Base-by-base conservation (phyloP, 2,797 vertebrate genomes). In the Semotilus atromaculatus region DNA sequence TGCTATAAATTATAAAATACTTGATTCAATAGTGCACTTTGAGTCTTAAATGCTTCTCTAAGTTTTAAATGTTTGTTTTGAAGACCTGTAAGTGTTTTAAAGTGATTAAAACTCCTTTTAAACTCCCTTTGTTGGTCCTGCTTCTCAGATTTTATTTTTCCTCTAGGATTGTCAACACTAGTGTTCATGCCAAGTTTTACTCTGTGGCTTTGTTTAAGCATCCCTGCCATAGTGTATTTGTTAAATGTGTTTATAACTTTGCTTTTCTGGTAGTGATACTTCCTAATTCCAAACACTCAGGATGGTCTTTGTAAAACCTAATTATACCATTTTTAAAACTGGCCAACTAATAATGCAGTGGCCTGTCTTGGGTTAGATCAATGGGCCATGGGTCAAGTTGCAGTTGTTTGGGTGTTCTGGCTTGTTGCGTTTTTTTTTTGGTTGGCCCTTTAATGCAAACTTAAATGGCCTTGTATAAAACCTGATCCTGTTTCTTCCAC, bases 21-120 rank as follows among this genome's bases (percentile, higher is more conserved):
- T n/a, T n/a, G 23, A 64, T 72, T 78, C 2, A 7, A 77, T n/a
- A 38, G 8, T 48, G 23, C 64, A 19, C 4, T 38, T n/a, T 29
- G 8, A 64, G 21, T 36, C 34, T 34, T 9, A 19, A 60, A 4
- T 48, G 48, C n/a, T 62, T 81, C 11, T 82, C 45, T 43, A 48
- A 4, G 18, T 58, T 70, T 43, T 68, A 31, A 60, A 14, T 60
- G 31, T 64, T 21, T 66, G 29, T 67, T 7, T 66, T 67, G 34
- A 36, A 34, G 31, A 43, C 11, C 10, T 60, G 36, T 45, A 40
- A 26, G 6, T 29, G 16, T 74, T 79, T 67, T 72, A 60, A 58
- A 66, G 5, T 38, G 29, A 84, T 19, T 70, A 84, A 31, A 87
- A 62, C 14, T 74, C 21, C 2, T 43, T 34, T 82, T 82, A 62